Evolutionary conservation across 2,797 vertebrate species (phyloP).

Genomic region (Microctenopoma lineatum): DNA sequence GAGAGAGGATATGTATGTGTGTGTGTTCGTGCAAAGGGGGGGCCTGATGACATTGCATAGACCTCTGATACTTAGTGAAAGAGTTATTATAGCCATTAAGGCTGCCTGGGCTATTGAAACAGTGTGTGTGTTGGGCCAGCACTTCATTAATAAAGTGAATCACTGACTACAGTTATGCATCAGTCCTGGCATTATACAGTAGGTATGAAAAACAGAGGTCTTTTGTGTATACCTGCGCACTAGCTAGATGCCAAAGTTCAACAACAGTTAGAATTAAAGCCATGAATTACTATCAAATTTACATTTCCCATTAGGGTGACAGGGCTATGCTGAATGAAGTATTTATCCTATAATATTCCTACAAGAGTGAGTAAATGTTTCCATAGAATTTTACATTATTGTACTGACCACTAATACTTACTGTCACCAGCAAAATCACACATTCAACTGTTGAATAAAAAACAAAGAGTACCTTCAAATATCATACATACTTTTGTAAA

Average conservation of each 20-base stretch:
- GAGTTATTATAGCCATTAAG: constrained; percentile 84
- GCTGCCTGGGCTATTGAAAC: constrained; percentile 59
- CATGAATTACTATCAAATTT: constrained; percentile 34
- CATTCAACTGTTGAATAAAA: not conserved
- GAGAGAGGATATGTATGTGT: constrained; percentile 8
- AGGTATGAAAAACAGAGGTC: constrained; percentile 43
- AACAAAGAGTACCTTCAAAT: constrained; percentile 8
- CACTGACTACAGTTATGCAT: constrained; percentile 60
- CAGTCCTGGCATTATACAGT: constrained; percentile 40
- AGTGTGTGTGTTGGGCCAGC: constrained; percentile 65
- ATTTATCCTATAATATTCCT: constrained; percentile 43
- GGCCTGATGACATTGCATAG: constrained; percentile 76
- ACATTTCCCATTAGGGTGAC: constrained; percentile 39
- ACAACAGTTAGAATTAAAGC: constrained; percentile 34
- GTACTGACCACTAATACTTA: constrained; percentile 18
- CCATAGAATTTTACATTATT: constrained; percentile 25
- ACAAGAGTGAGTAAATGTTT: constrained; percentile 28
- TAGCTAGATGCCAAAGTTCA: constrained; percentile 47
- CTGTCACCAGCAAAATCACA: constrained; percentile 22
- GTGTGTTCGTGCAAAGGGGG: constrained; percentile 12
- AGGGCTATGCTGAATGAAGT: constrained; percentile 38
- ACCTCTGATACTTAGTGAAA: constrained; percentile 78
- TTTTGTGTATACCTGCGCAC: constrained; percentile 19
- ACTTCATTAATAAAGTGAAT: constrained; percentile 79
- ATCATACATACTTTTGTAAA: constrained; percentile 14